Evolutionary conservation across 2,888 invertebrate genomes (phyloP), one percentile per base, ranked within the genome.

Genomic region (Elysia crispata): DNA sequence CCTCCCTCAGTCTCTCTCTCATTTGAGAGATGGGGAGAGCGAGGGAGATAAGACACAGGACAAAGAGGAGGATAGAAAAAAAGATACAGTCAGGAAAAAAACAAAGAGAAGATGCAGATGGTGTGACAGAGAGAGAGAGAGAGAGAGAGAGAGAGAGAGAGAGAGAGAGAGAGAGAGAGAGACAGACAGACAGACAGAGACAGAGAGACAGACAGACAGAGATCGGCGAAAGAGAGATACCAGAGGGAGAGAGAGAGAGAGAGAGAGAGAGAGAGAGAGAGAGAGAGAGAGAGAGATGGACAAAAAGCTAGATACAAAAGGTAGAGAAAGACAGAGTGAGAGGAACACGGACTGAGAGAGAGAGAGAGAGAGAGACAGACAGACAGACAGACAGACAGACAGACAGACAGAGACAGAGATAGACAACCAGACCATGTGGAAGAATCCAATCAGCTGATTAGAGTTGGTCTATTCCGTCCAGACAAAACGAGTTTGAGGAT

Each of bases 161-260:
- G 41, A 41, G 41, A 41, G 41, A 41, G 41, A 41, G 11, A 41
- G 41, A 41, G 41, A 41, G 41, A 41, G 41, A 41, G 41, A 41
- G 41, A 41, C 41, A 41, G 41, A 41, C 41, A 41, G 41, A 41
- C 41, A 41, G 11, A 41, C 41, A 41, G 41, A 41, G 41, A 41
- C 5, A 41, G 41, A 41, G 41, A 41, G 41, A 3, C 3, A 41
- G 41, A 41, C 41, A 11, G 5, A 41, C 41, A 41, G 67, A 28
- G 67, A n/a, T n/a, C n/a, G n/a, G n/a, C n/a, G n/a, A n/a, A n/a
- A 67, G 67, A 30, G 67, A 67, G 67, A 30, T n/a, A n/a, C n/a
- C n/a, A n/a, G 67, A 67, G 69, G 69, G 31, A 41, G 69, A 31
- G 31, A 31, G 69, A 30, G 69, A 31, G 69, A 69, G 69, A 31